Percentiles rank a stretch among this genome's conserved stretches.
These are phyloP conservation scores for Tetragnatha versicolor DNA, from an alignment of 1,140 invertebrate species.

Conservation along the genomic window DNA sequence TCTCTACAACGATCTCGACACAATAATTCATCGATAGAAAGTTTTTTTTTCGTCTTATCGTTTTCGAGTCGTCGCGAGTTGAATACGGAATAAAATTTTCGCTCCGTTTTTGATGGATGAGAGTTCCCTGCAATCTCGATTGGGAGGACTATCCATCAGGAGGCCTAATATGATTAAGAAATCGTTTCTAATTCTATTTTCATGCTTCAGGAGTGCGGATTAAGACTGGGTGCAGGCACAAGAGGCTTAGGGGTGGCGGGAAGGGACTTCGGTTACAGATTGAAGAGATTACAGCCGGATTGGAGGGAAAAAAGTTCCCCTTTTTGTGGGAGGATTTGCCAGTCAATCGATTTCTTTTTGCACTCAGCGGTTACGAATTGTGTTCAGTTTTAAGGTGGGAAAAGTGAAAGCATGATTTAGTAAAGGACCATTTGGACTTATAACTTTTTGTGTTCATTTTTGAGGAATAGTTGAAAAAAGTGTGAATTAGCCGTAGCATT, in stretches of 20 bases:
- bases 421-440: no score
- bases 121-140: conserved; percentile 18
- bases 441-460: no score
- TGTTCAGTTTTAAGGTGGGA: no score
- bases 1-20: conserved; percentile 37
- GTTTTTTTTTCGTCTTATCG: not conserved
- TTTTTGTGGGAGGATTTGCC: no score
- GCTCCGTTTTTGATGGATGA: conserved; percentile 29
- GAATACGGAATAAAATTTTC: conserved; percentile 33
- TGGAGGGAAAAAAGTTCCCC: no score
- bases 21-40: conserved; percentile 47
- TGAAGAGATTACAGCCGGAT: no score
- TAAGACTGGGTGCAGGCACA: not conserved
- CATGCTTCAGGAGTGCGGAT: not conserved
- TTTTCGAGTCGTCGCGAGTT: not conserved
- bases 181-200: conserved; percentile 33
- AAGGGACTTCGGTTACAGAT: not conserved
- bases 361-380: no score
- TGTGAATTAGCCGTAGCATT: no score
- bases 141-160: conserved; percentile 29
- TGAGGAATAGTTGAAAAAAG: no score
- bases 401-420: no score
- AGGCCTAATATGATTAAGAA: conserved; percentile 47
- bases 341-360: no score
- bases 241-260: not conserved